Base-by-base conservation (phyloP, 2,888 invertebrate species). In the Buathra laborator region DNA sequence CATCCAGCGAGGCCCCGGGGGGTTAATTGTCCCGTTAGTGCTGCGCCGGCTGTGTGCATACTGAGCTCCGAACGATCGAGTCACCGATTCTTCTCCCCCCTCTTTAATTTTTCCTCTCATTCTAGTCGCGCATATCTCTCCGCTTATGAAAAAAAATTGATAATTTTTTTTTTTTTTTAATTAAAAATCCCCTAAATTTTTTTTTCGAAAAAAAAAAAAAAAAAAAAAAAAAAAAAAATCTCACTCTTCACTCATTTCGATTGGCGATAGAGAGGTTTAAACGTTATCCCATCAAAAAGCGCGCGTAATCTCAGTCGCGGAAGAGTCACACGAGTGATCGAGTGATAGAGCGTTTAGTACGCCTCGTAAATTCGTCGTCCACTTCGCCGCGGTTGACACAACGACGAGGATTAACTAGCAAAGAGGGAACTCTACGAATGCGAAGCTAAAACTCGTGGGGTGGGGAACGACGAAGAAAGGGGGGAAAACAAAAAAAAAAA, bases 21-120 rank as follows among this genome's bases (percentile, higher is more conserved):
- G 92, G 92, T 92, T 92, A 92, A 92, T 92, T 92, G 92, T 91
- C 91, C 91, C 91, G 91, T 92, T 92, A 92, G 90, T 83, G 72
- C 72, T 84, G 74, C 79, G 80, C 71, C 72, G 32, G 62, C 67
- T 70, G 29, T 67, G 43, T 48, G 64, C 62, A 48, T 68, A 51
- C 76, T 29, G 44, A 9, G 10, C 66, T 32, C 43, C 66, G 64
- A 71, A 77, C 51, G 48, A 43, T 51, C 51, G 24, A 53, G 37
- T 66, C 76, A 29, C 19, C 59, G 68, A 77, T 56, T 44, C 53
- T 24, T 37, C 64, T 16, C 24, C 68, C 44, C 24, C 24, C 24
- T 37, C 29, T 48, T 43, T 48, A 5, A 14, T 44, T 59, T 43
- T 59, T 62, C 44, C 29, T 67, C 68, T 56, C 6, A 1, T n/a